A percentile compares a stretch with the other conserved stretches of the same genome.
These are phyloP conservation scores for Sylvia atricapilla DNA, from an alignment of 2,113 vertebrate genomes.

Conservation along the genomic window DNA sequence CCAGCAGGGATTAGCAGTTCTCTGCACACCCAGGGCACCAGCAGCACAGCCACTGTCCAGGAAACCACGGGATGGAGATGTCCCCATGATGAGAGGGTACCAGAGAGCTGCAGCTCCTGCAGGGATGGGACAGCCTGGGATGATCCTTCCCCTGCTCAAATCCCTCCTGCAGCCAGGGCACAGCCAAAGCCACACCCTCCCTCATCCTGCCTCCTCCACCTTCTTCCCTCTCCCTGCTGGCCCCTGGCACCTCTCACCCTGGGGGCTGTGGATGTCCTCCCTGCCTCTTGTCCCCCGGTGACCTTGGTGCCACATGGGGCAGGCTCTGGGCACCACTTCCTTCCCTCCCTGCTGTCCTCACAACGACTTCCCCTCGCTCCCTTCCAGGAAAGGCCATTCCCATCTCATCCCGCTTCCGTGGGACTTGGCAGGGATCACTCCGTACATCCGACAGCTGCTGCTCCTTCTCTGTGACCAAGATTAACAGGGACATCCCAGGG, in stretches of 20 bases:
- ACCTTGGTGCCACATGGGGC: background rate
- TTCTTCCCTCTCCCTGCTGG: background rate
- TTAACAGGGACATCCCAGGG: background rate
- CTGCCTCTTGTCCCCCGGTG: background rate
- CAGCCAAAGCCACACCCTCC: background rate
- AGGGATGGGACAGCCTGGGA: background rate
- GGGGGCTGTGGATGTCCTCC: background rate
- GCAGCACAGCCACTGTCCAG: background rate
- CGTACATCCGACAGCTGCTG: fast-evolving
- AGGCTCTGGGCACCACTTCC: background rate
- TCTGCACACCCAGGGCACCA: background rate
- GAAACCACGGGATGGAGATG: background rate
- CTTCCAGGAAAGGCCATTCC: background rate
- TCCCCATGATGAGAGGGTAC: background rate
- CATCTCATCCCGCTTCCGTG: background rate
- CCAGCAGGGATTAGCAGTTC: background rate
- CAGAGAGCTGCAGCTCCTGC: background rate
- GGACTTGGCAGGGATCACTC: background rate
- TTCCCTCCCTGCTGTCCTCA: background rate
- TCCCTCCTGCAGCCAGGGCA: fast-evolving
- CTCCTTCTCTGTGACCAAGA: fast-evolving
- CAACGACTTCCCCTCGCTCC: background rate
- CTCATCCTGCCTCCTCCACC: background rate
- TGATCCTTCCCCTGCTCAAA: background rate
- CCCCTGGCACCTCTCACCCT: background rate